phyloP scores from a whole-genome alignment of 1,140 invertebrate species.

The Drosophila mojavensis region DNA sequence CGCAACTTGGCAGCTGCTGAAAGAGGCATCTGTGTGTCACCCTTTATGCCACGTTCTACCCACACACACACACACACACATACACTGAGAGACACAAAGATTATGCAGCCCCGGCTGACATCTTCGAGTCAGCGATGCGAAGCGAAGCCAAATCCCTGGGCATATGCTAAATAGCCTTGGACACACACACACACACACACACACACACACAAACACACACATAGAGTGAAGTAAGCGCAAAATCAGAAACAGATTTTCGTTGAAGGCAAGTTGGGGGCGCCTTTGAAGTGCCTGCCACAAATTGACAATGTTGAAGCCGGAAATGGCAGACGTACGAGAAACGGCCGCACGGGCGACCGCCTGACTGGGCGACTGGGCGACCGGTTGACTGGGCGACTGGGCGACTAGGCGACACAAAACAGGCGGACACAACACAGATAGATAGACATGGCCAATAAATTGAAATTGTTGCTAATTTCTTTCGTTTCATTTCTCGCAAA shows the following conservation, averaged over 20 bases:
- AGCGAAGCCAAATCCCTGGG: constrained; percentile 41
- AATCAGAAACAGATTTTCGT: constrained; percentile 49
- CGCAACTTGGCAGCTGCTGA: constrained; percentile 2
- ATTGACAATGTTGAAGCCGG: constrained; percentile 56
- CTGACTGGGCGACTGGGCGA: background rate
- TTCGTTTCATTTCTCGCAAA: constrained; percentile 14
- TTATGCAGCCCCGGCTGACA: constrained; percentile 27
- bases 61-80: constrained; percentile 6
- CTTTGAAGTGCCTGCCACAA: constrained; percentile 53
- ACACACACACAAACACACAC: background rate
- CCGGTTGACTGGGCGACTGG: background rate
- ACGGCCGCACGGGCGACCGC: constrained; percentile 12
- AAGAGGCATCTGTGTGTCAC: constrained; percentile 7
- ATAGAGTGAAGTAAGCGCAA: background rate
- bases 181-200: constrained; percentile 1
- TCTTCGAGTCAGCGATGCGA: constrained; percentile 30
- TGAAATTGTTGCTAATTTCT: constrained; percentile 50
- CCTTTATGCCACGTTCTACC: constrained; percentile 17
- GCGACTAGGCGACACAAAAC: background rate
- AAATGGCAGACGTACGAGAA: constrained; percentile 36
- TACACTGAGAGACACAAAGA: constrained; percentile 1
- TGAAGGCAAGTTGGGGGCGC: constrained; percentile 13
- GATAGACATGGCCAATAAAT: constrained; percentile 43
- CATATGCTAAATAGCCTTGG: constrained; percentile 55
- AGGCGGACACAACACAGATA: background rate